These are phyloP conservation scores for Thalassaphorura encarpata DNA, from an alignment of 1,140 invertebrate species.

Conservation along the genomic window DNA sequence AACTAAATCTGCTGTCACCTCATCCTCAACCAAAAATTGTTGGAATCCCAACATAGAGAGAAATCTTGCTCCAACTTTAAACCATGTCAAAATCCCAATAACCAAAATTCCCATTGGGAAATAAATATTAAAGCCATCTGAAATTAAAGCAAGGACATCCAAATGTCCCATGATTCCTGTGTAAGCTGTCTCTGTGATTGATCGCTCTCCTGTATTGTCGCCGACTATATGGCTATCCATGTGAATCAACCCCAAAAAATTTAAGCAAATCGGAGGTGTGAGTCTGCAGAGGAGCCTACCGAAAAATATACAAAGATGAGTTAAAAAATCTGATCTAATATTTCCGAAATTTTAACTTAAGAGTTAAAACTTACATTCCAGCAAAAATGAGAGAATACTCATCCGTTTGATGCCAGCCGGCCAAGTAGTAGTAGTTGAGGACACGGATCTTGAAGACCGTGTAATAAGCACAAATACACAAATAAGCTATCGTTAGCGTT, in stretches of 20 bases:
- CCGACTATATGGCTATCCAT: constrained; percentile 95
- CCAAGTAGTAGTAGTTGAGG: constrained; percentile 93
- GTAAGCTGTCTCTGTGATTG: no score
- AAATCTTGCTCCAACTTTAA: constrained; percentile 80
- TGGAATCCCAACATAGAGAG: constrained; percentile 77
- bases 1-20: constrained; percentile 81
- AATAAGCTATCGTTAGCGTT: constrained; percentile 25
- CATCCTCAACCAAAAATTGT: constrained; percentile 74
- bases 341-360: background rate
- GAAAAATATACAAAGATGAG: background rate
- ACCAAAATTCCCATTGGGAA: constrained; percentile 94
- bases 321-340: background rate
- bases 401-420: constrained; percentile 94
- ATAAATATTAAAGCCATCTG: constrained; percentile 97
- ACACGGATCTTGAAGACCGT: constrained; percentile 94
- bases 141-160: constrained; percentile 94
- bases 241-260: constrained; percentile 94
- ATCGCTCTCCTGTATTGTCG: constrained; percentile 60
- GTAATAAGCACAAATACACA: constrained; percentile 91
- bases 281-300: constrained; percentile 87
- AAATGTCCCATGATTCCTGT: constrained; percentile 99
- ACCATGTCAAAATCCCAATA: constrained; percentile 90
- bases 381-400: constrained; percentile 98
- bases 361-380: constrained; percentile 54
- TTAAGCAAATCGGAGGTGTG: constrained; percentile 96